These are phyloP conservation scores for Tetramorium simillimum DNA, from an alignment of 1,140 invertebrate genomes.

Conservation along the genomic window DNA sequence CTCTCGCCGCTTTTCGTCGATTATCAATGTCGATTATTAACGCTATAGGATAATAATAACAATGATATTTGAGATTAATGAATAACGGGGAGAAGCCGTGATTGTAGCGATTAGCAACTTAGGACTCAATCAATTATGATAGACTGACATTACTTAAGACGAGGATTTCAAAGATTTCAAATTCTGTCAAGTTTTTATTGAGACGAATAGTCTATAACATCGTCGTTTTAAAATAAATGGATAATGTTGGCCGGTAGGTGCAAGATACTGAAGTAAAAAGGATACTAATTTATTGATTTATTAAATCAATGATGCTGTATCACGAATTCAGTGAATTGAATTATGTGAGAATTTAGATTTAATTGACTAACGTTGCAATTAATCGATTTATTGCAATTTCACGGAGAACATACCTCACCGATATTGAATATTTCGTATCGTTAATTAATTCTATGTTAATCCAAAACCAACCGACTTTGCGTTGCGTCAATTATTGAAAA, in stretches of 20 bases:
- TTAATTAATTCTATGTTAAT: constrained; percentile 57
- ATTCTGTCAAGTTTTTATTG: too few species aligned
- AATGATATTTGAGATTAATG: not conserved
- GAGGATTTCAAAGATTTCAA: too few species aligned
- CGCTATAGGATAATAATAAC: too few species aligned
- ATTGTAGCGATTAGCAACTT: not conserved
- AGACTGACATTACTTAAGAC: too few species aligned
- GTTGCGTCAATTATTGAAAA: not conserved
- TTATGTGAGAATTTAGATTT: constrained; percentile 6
- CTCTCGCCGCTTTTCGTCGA: not conserved
- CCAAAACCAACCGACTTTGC: not conserved
- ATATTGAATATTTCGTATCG: not conserved
- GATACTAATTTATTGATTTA: constrained; percentile 15
- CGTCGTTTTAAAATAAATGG: not conserved
- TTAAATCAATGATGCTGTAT: not conserved
- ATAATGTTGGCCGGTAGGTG: not conserved
- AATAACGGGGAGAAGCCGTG: not conserved
- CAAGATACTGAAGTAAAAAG: not conserved
- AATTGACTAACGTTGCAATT: constrained; percentile 35
- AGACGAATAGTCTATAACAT: too few species aligned
- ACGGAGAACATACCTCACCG: not conserved
- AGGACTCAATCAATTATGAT: too few species aligned
- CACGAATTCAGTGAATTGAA: not conserved
- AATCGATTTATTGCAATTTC: constrained; percentile 40
- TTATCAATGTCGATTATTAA: constrained; percentile 21